A percentile compares a stretch with the other conserved stretches of the same genome.
phyloP scores from a whole-genome alignment of 2,797 vertebrate genomes.

The Oreonectes daqikongensis region DNA sequence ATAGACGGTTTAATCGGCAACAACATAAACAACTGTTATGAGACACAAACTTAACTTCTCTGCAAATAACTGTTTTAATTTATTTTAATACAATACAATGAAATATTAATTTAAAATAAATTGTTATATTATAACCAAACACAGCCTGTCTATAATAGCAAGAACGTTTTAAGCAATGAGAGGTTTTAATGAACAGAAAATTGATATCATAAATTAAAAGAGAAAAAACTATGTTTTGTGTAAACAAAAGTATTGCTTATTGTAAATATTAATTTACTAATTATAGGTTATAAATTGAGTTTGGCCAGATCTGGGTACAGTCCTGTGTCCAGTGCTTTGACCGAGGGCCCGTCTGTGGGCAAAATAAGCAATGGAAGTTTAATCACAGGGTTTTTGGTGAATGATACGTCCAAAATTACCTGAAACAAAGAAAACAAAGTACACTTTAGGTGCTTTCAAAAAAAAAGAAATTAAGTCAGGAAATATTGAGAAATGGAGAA shows the following conservation, averaged over 20 bases:
- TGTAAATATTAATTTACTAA: background rate
- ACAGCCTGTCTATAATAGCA: too few relatives aligned
- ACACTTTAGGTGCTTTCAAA: background rate
- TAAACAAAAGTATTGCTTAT: too few relatives aligned
- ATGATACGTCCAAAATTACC: conserved; percentile 68
- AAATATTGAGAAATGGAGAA: background rate
- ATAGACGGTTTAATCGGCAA: too few relatives aligned
- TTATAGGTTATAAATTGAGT: conserved; percentile 20
- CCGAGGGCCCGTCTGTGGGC: conserved; percentile 33
- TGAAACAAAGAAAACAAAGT: conserved; percentile 54
- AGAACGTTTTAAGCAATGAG: background rate
- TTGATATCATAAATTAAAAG: background rate
- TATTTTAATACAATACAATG: too few relatives aligned
- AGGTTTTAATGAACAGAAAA: background rate
- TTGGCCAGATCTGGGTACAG: conserved; percentile 62
- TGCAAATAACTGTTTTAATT: too few relatives aligned
- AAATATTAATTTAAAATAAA: too few relatives aligned
- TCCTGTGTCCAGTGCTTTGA: conserved; percentile 61
- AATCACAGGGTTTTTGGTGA: conserved; percentile 65
- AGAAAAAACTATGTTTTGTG: background rate
- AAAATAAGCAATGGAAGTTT: conserved; percentile 74
- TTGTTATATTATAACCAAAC: too few relatives aligned
- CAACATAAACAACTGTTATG: too few relatives aligned
- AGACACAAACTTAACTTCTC: too few relatives aligned
- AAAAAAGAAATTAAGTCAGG: background rate